These are phyloP conservation scores for Apamea crenata DNA, from an alignment of 2,888 invertebrate species.

Conservation along the genomic window DNA sequence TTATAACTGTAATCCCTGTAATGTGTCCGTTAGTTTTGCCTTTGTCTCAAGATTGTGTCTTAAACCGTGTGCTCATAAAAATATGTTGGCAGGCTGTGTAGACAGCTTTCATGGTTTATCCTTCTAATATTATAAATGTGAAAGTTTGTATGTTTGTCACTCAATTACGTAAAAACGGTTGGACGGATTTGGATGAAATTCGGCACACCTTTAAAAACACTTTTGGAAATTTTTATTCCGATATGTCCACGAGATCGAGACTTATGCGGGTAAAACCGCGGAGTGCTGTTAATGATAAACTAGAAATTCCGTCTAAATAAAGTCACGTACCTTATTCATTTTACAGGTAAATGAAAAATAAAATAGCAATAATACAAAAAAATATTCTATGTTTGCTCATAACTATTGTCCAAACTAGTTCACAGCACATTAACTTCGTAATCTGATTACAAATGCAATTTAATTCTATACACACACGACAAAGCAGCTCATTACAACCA, in stretches of 20 bases:
- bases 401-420: neutral
- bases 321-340: neutral
- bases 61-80: neutral
- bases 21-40: slow-evolving; percentile 8
- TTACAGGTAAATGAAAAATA: neutral
- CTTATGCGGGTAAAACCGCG: neutral
- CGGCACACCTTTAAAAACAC: too few relatives aligned
- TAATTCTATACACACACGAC: slow-evolving; percentile 3
- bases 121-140: neutral
- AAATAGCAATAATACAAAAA: neutral
- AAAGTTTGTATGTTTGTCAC: neutral
- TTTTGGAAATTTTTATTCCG: neutral
- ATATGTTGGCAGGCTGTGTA: neutral
- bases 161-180: neutral
- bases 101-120: neutral
- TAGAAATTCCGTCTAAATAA: neutral
- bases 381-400: neutral
- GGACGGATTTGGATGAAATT: neutral
- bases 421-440: slow-evolving; percentile 13
- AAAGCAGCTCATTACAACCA: slow-evolving; percentile 29
- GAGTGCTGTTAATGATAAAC: neutral
- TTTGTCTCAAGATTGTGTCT: neutral
- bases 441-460: slow-evolving; percentile 28
- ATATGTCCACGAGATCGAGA: neutral
- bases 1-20: slow-evolving; percentile 7